A percentile compares a stretch with the other conserved stretches of the same genome.
These are phyloP conservation scores for Ptychochromis oligacanthus DNA, from an alignment of 2,113 vertebrate species.

Conservation along the genomic window DNA sequence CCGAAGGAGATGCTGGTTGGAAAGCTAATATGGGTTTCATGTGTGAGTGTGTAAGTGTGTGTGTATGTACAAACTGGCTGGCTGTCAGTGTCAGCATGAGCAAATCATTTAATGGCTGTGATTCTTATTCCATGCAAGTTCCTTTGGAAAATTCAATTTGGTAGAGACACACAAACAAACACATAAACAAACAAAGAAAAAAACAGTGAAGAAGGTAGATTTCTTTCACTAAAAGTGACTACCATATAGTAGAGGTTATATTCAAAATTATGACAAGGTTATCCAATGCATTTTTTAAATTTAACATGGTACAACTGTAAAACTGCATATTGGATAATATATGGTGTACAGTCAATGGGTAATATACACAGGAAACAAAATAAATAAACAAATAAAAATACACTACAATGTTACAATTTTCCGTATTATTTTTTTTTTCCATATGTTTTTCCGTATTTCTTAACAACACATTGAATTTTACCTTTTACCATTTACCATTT, in stretches of 20 bases:
- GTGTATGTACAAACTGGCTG: not conserved
- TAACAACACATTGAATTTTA: too few species aligned
- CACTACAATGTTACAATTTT: too few species aligned
- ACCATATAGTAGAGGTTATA: too few species aligned
- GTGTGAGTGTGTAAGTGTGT: not conserved
- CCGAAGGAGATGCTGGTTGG: not conserved
- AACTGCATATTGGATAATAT: too few species aligned
- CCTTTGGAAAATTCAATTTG: not conserved
- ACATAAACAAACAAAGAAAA: not conserved
- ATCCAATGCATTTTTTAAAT: not conserved
- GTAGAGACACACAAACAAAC: not conserved
- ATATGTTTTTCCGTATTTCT: too few species aligned
- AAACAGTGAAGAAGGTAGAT: not conserved
- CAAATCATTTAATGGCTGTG: not conserved
- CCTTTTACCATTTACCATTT: too few species aligned
- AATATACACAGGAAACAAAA: too few species aligned
- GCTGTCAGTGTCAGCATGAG: not conserved
- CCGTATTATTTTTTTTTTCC: too few species aligned
- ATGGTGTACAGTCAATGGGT: too few species aligned
- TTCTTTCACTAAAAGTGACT: too few species aligned
- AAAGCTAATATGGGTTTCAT: not conserved
- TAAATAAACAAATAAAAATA: too few species aligned
- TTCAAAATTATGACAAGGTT: not conserved
- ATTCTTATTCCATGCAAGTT: not conserved
- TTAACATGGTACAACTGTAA: not conserved